Evolutionary conservation across 2,888 invertebrate genomes (phyloP).

Genomic region (Spilarctia lutea): DNA sequence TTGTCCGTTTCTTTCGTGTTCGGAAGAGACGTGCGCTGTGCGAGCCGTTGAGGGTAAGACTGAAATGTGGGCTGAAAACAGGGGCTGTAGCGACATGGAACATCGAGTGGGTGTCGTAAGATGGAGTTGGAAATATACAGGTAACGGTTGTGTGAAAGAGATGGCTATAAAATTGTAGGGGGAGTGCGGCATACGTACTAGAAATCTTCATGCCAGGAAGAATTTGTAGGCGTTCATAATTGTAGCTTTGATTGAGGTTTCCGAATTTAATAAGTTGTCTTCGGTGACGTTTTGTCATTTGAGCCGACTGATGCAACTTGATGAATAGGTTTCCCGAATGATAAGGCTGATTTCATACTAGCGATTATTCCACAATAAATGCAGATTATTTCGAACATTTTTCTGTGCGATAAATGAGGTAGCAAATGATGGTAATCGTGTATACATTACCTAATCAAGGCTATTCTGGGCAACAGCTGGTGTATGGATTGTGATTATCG

Average conservation of each 20-base stretch:
- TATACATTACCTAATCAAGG: background rate
- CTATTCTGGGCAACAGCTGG: background rate
- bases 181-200: conserved; percentile 69
- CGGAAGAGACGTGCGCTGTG: conserved; percentile 53
- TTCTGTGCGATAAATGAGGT: background rate
- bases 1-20: conserved; percentile 44
- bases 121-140: conserved; percentile 56
- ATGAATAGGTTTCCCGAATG: conserved; percentile 22
- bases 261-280: conserved; percentile 72
- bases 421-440: background rate
- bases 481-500: background rate
- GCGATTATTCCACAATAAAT: background rate
- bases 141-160: conserved; percentile 47
- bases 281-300: conserved; percentile 43
- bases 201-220: conserved; percentile 67
- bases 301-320: conserved; percentile 28
- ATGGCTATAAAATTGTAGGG: conserved; percentile 55
- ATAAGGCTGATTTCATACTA: background rate
- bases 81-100: conserved; percentile 69
- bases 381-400: background rate
- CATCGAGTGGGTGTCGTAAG: conserved; percentile 74
- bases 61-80: conserved; percentile 75
- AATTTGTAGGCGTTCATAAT: conserved; percentile 80
- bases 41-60: conserved; percentile 66
- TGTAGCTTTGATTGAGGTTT: conserved; percentile 75